These are phyloP conservation scores for Drosophila fulvimacula DNA, from an alignment of 2,888 invertebrate species.

Conservation along the genomic window DNA sequence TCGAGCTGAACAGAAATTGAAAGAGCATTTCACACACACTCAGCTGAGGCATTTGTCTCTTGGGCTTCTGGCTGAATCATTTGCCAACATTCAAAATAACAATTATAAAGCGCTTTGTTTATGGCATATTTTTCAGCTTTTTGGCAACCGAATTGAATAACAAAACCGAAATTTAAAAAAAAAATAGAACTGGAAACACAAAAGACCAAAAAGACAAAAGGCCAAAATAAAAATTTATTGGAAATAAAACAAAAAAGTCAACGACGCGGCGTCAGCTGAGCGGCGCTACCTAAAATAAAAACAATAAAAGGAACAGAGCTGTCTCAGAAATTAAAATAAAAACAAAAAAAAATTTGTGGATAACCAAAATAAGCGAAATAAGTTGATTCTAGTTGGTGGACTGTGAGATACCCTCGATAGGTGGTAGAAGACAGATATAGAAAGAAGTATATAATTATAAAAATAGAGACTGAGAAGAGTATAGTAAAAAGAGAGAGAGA, in stretches of 20 bases:
- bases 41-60: constrained; percentile 8
- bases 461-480: too few species aligned
- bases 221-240: background rate
- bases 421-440: too few species aligned
- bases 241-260: constrained; percentile 25
- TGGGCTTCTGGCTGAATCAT: constrained; percentile 62
- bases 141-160: constrained; percentile 26
- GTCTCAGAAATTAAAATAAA: background rate
- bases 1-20: constrained; percentile 1
- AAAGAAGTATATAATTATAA: too few species aligned
- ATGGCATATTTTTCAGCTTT: constrained; percentile 29
- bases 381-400: background rate
- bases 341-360: constrained; percentile 42
- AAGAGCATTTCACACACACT: constrained; percentile 9
- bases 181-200: constrained; percentile 38
- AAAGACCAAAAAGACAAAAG: constrained; percentile 26
- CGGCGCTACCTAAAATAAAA: constrained; percentile 27
- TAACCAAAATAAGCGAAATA: constrained; percentile 21
- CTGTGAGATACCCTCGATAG: background rate
- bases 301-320: constrained; percentile 13
- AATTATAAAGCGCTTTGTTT: constrained; percentile 21
- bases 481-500: too few species aligned
- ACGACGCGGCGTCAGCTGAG: constrained; percentile 50
- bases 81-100: constrained; percentile 23
- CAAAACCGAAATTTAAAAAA: constrained; percentile 15